Base-by-base conservation (phyloP, 2,113 vertebrate genomes). In the Himantopus leucocephalus region DNA sequence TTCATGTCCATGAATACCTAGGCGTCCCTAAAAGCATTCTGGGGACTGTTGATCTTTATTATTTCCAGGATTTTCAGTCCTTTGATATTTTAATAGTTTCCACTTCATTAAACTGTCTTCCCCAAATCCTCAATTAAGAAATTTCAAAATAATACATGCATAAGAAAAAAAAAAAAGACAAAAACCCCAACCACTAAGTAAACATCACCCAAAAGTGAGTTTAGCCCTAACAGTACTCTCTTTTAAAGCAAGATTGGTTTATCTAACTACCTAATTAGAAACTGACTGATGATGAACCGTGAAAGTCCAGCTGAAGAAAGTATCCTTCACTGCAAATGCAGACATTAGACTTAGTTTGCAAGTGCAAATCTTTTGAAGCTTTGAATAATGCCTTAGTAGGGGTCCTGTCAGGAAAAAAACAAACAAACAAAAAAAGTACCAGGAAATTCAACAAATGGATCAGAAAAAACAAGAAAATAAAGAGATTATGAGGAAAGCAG, bases 391-490 rank as follows among this genome's bases (percentile, higher is more conserved):
- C 4, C 16, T 84, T 63, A 30, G 34, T 30, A 63, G 11, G 10
- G 5, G 4, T 63, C 14, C 26, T 68, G 67, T 14, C 12, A 41
- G 15, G 7, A 17, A 18, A 37, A 15, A 45, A 34, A 12, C 21
- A 82, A 17, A 18, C 8, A 37, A 13, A 5, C 27, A 14, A 24
- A 82, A 14, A 15, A n/a, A 15, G 1, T 23, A 53, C 18, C 11
- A 83, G 77, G 32, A 77, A 77, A 77, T 35, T 55, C 48, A 83
- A 47, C 7, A 77, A 24, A 58, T 10, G 3, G 23, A 63, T 9
- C 3, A 47, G 6, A 3, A 59, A 32, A 6, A 26, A 8, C 18
- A 48, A 7, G 1, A 22, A 48, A n/a, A 11, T 1, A 53, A 72
- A 56, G 4, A 59, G n/a, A 48, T 45, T 48, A 26, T 37, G 4